phyloP scores from a whole-genome alignment of 2,888 invertebrate genomes.

The Cartodere bifasciata region DNA sequence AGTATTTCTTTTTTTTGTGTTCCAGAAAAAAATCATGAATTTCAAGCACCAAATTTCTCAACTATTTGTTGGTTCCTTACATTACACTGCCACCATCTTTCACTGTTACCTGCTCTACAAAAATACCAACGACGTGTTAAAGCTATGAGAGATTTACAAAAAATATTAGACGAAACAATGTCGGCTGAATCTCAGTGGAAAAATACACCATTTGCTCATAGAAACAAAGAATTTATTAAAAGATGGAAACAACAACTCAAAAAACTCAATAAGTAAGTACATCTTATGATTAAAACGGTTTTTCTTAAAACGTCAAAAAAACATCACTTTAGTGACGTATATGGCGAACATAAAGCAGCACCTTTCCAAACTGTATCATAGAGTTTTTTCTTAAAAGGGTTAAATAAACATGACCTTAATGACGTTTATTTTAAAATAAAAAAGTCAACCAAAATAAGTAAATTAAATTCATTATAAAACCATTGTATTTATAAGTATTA shows the following conservation, averaged over 20 bases:
- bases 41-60: constrained; percentile 79
- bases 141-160: constrained; percentile 74
- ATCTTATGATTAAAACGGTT: too few relatives aligned
- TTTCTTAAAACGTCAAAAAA: too few relatives aligned
- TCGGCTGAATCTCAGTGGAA: constrained; percentile 75
- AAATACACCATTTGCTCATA: constrained; percentile 56
- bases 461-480: too few relatives aligned
- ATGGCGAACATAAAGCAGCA: too few relatives aligned
- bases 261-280: constrained; percentile 47
- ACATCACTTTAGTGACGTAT: too few relatives aligned
- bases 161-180: constrained; percentile 72
- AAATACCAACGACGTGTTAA: constrained; percentile 66
- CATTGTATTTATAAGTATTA: too few relatives aligned
- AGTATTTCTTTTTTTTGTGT: constrained; percentile 10
- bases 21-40: constrained; percentile 44
- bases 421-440: too few relatives aligned
- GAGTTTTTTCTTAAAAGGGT: too few relatives aligned
- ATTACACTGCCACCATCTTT: constrained; percentile 85
- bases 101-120: constrained; percentile 78
- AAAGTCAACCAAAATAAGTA: too few relatives aligned
- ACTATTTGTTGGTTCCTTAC: constrained; percentile 97
- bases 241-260: constrained; percentile 83
- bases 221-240: constrained; percentile 73
- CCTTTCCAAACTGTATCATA: too few relatives aligned
- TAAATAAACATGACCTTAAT: too few relatives aligned